Evolutionary conservation across 2,797 vertebrate genomes (phyloP).

Genomic region (Eulemur coronatus): DNA sequence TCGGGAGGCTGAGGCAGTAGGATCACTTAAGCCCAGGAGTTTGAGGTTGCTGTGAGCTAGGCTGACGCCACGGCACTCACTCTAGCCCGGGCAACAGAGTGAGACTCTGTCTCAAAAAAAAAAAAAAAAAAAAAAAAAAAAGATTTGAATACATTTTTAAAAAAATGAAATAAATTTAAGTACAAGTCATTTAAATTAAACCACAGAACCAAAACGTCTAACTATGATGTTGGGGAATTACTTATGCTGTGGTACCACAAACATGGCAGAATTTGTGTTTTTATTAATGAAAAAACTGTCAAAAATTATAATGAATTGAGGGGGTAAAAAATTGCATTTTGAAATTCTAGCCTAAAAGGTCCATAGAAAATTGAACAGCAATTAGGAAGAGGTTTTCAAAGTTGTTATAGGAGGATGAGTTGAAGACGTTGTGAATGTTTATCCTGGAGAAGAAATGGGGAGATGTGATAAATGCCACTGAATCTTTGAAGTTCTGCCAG

Average conservation of each 20-base stretch:
- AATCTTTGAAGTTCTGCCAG: not conserved
- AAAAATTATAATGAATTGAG: not conserved
- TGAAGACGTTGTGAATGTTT: not conserved
- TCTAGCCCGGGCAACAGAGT: too few species aligned
- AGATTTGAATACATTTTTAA: not conserved
- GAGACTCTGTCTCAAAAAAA: too few species aligned
- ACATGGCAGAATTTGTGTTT: not conserved
- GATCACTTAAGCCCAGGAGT: too few species aligned
- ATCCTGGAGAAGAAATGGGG: not conserved
- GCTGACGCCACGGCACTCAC: too few species aligned
- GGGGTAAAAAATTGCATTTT: not conserved
- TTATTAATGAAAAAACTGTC: not conserved
- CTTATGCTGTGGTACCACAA: not conserved
- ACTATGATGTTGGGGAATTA: not conserved
- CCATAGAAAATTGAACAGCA: not conserved
- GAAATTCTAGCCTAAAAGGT: not conserved
- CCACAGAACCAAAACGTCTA: not conserved
- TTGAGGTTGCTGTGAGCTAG: too few species aligned
- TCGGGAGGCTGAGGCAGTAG: too few species aligned
- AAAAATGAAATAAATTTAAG: constrained; percentile 9
- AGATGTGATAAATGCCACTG: not conserved
- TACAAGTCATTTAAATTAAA: constrained; percentile 28
- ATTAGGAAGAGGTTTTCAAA: not conserved
- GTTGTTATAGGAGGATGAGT: not conserved
- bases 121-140: too few species aligned